Evolutionary conservation across 2,888 invertebrate species (phyloP).

Genomic region (Hylaea fasciaria): DNA sequence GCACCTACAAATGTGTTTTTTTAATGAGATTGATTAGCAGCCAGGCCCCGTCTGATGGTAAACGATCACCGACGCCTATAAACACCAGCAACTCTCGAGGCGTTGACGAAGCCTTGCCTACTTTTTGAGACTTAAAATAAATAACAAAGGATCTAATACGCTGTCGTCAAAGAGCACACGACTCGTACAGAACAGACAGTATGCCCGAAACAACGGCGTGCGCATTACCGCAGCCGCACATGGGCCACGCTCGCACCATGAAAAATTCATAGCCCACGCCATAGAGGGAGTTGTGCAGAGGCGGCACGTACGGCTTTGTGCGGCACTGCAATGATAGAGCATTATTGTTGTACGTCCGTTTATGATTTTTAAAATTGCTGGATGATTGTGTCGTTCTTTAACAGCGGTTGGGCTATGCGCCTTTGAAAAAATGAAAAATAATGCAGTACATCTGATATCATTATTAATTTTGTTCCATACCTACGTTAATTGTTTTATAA

Average conservation of each 20-base stretch:
- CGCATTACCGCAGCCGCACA: slow-evolving; percentile 65
- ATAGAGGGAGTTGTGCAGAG: slow-evolving; percentile 51
- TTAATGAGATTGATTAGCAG: too few species aligned
- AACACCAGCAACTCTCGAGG: too few species aligned
- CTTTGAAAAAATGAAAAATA: background rate
- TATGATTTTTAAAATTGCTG: slow-evolving; percentile 21
- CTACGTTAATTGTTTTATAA: too few species aligned
- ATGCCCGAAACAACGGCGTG: slow-evolving; percentile 64
- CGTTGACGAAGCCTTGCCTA: too few species aligned
- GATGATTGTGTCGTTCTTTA: background rate
- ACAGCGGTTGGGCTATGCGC: background rate
- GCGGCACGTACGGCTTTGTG: slow-evolving; percentile 28
- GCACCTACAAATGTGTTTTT: too few species aligned
- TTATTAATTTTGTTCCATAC: background rate
- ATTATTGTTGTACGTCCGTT: slow-evolving; percentile 17
- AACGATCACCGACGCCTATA: too few species aligned
- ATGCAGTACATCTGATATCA: background rate
- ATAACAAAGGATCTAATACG: slow-evolving; percentile 5
- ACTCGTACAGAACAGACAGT: slow-evolving; percentile 34
- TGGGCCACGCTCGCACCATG: slow-evolving; percentile 64
- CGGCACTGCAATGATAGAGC: slow-evolving; percentile 27
- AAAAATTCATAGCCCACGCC: slow-evolving; percentile 74
- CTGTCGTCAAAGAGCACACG: slow-evolving; percentile 30
- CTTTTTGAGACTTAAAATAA: too few species aligned
- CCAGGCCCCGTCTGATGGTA: too few species aligned